Conservation (phyloP, 2,888 invertebrate genomes). For the Heliconius ismenius region DNA sequence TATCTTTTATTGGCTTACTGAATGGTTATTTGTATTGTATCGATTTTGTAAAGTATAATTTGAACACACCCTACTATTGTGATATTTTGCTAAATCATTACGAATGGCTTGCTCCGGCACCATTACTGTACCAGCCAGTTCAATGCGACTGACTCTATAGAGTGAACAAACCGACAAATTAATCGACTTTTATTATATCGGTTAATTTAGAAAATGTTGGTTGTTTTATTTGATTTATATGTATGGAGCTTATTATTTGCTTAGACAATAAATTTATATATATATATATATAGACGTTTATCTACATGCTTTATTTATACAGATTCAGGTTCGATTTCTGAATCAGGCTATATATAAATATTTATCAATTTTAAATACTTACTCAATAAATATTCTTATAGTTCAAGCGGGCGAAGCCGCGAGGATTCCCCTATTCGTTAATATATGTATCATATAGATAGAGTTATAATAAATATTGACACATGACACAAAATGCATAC, state of each 20-base stretch:
- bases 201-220: neutral
- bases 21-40: conserved; percentile 7
- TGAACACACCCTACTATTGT: conserved; percentile 42
- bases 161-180: conserved; percentile 22
- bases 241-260: neutral
- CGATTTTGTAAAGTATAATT: conserved; percentile 18
- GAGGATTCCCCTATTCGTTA: too few relatives aligned
- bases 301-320: too few relatives aligned
- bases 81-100: conserved; percentile 51
- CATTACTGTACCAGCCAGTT: conserved; percentile 47
- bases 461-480: neutral
- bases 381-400: too few relatives aligned
- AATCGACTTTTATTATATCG: conserved; percentile 19
- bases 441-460: neutral
- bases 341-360: too few relatives aligned
- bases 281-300: neutral
- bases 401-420: too few relatives aligned
- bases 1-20: neutral
- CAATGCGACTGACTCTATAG: conserved; percentile 32
- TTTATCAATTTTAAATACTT: too few relatives aligned
- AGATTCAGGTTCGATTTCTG: too few relatives aligned
- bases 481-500: neutral
- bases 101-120: conserved; percentile 33
- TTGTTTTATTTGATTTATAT: neutral
- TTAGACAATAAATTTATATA: neutral